A percentile compares a stretch with the other conserved stretches of the same genome.
phyloP scores from a whole-genome alignment of 1,140 invertebrate species.

The Ptiloglossa arizonensis region DNA sequence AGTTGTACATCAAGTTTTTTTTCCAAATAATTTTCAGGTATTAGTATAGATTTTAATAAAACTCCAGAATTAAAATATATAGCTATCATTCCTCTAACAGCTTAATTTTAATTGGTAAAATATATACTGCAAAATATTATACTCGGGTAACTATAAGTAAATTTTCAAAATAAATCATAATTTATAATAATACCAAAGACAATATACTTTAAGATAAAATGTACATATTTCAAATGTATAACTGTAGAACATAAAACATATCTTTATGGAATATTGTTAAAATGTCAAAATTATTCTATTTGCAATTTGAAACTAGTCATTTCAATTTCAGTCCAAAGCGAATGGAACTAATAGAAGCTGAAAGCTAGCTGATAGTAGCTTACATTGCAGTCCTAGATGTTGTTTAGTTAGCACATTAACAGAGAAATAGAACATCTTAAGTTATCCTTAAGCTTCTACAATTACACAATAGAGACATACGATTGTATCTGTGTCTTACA shows the following conservation, averaged over 20 bases:
- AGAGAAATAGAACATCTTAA: slow-evolving; percentile 74
- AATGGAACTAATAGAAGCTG: slow-evolving; percentile 73
- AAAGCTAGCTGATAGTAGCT: slow-evolving; percentile 75
- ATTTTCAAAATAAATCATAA: no score
- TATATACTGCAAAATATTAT: neutral
- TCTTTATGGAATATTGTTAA: slow-evolving; percentile 4
- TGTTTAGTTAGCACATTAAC: slow-evolving; percentile 77
- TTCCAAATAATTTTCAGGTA: neutral
- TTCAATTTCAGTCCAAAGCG: slow-evolving; percentile 68
- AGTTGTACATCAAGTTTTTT: neutral
- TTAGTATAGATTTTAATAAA: neutral
- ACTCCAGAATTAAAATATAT: neutral
- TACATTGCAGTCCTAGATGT: slow-evolving; percentile 81
- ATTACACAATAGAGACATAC: slow-evolving; percentile 38
- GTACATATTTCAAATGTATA: neutral
- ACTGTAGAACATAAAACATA: neutral
- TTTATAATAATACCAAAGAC: neutral
- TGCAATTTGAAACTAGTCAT: slow-evolving; percentile 20
- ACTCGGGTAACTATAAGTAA: slow-evolving; percentile 28
- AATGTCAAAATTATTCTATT: neutral
- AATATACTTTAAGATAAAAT: neutral
- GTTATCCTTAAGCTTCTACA: slow-evolving; percentile 57
- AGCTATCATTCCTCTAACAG: neutral
- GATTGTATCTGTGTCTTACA: slow-evolving; percentile 23
- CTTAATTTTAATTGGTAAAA: slow-evolving; percentile 2